Evolutionary conservation across 2,797 vertebrate species (phyloP), one percentile per base, ranked within the genome.

Genomic region (Clarias laeviceps): DNA sequence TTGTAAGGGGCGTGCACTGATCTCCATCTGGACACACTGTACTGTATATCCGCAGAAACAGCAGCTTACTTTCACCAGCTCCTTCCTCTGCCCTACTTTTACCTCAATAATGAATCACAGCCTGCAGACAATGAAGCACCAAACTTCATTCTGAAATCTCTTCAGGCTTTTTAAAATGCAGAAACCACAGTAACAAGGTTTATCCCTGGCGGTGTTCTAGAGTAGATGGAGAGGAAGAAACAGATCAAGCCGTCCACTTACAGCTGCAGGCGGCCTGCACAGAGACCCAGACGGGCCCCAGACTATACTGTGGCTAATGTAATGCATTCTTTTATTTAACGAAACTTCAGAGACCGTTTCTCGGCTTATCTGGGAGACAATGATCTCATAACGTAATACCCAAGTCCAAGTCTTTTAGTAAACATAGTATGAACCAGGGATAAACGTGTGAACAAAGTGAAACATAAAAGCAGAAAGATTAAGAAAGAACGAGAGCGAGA

Each of bases 61-160:
- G 57, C 32, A 76, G 40, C 61, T 66, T 2, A 2, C n/a, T 27
- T 74, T 80, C 54, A n/a, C 18, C 11, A 57, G 50, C 59, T 57
- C n/a, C 45, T 34, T 73, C 59, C 27, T 17, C 72, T 79, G 50
- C 68, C 83, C 88, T 84, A 76, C 84, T 82, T 87, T 84, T 37
- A 64, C 50, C 84, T 86, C 74, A 32, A 80, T 80, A 82, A 89
- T 86, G 84, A 89, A 84, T 82, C 82, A 89, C 59, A 27, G 22
- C 29, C 22, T n/a, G 4, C 24, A 65, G 37, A 80, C 61, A 65
- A 62, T 40, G 24, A 64, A 65, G 14, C 6, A 27, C 62, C 62
- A 40, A 68, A 66, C 62, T 45, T 77, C 32, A 24, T 27, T 29
- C 4, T 32, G 8, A 65, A 15, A 68, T 61, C 62, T 37, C 32